Base-by-base conservation (phyloP, 37 sponge, comb jelly and placozoan genomes). In the Aplysina aerophoba region DNA sequence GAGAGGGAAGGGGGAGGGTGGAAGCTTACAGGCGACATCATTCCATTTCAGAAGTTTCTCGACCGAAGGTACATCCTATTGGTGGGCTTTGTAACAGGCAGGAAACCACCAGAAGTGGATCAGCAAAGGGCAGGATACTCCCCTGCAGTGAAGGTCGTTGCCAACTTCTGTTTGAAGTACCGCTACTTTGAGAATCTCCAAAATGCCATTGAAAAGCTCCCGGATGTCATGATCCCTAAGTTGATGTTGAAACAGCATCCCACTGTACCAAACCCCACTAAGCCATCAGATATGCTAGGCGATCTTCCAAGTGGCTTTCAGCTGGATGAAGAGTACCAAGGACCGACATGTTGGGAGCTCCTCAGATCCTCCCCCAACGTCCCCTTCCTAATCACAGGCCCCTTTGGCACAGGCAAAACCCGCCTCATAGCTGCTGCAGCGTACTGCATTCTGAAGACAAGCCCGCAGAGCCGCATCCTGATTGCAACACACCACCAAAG, bases 381-480 rank as follows among this genome's bases (percentile, higher is more conserved):
- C 15, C 81, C 81, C 17, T 41, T 87, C 33, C 30, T 80, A 0
- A 36, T 87, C 50, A 60, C 66, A 44, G 87, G 87, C 4, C 80
- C 87, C 12, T 87, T 87, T 87, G 87, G 87, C 44, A 87, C 87
- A 64, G 87, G 87, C 0, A 87, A 87, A 36, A 87, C 87, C 36
- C 63, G 67, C 5, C 11, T 87, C 6, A 61, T 87, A 30, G 87
- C 87, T 35, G 30, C 57, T 36, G 80, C 87, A 36, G 87, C 81
- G 8, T 55, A 44, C 66, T 19, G 61, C 19, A 31, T 87, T 19
- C 19, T 87, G 0, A 62, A n/a, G 28, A 0, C 39, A 17, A 35
- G 55, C 15, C 20, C 8, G 17, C 24, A 54, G 15, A 31, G 33
- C 50, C 69, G 87, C 14, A 66, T 87, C 15, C 81, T 87, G 36